Percentiles rank a stretch among this genome's conserved stretches.
phyloP scores from a whole-genome alignment of 2,797 vertebrate species.

The Pseudopleuronectes americanus region DNA sequence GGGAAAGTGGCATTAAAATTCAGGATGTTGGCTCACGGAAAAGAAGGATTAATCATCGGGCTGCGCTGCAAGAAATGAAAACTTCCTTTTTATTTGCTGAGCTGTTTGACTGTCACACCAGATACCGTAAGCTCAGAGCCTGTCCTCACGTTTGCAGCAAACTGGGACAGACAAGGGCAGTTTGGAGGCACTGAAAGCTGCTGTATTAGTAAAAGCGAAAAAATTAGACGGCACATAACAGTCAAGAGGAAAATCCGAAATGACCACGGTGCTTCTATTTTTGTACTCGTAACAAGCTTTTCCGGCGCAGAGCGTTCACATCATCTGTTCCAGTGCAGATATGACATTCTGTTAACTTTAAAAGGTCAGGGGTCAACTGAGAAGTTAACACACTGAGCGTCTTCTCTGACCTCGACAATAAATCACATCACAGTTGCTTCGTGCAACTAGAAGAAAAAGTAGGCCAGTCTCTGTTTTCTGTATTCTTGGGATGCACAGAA shows the following conservation, averaged over 20 bases:
- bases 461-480: too few relatives aligned
- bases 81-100: conserved; percentile 41
- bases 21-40: conserved; percentile 22
- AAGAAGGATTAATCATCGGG: conserved; percentile 13
- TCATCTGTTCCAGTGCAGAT: conserved; percentile 6
- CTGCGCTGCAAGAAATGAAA: conserved; percentile 5
- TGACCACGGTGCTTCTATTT: conserved; percentile 31
- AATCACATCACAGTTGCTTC: conserved; percentile 11
- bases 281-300: conserved; percentile 23
- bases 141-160: too few relatives aligned
- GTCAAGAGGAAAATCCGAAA: conserved; percentile 42
- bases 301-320: conserved; percentile 5
- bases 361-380: conserved; percentile 27
- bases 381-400: not conserved
- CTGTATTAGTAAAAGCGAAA: conserved; percentile 14
- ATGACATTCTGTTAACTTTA: conserved; percentile 7
- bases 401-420: conserved; percentile 21
- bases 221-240: not conserved
- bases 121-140: too few relatives aligned
- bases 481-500: too few relatives aligned
- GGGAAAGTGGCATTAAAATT: conserved; percentile 28
- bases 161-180: too few relatives aligned
- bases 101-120: not conserved
- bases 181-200: conserved; percentile 9
- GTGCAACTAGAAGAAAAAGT: not conserved